Conservation (phyloP, 2,113 vertebrate genomes). For the Tachysurus fulvidraco region DNA sequence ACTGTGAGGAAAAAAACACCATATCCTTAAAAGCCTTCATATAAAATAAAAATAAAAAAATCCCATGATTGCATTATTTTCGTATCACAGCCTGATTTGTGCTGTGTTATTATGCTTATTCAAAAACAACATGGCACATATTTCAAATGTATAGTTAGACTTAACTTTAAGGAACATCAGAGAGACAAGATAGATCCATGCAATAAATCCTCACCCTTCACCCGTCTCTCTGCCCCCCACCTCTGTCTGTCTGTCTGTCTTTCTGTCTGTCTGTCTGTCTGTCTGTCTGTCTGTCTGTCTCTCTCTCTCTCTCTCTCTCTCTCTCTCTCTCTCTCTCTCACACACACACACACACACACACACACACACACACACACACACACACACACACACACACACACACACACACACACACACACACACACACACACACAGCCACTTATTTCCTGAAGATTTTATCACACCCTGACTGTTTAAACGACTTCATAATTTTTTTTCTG, state of each 20-base stretch:
- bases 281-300: background rate
- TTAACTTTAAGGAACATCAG: background rate
- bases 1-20: background rate
- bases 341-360: too few relatives aligned
- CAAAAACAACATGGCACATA: background rate
- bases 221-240: background rate
- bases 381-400: too few relatives aligned
- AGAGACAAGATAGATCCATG: background rate
- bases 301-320: too few relatives aligned
- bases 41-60: background rate
- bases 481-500: background rate
- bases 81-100: background rate
- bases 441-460: background rate
- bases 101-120: background rate
- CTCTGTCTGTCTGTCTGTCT: too few relatives aligned
- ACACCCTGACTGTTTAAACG: background rate
- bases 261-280: background rate
- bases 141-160: background rate
- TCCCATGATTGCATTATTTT: background rate
- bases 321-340: too few relatives aligned
- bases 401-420: too few relatives aligned
- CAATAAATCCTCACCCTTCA: background rate
- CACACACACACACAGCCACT: too few relatives aligned
- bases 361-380: too few relatives aligned
- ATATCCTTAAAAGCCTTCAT: background rate